Percentiles rank a stretch among this genome's conserved stretches.
phyloP scores from a whole-genome alignment of 2,888 invertebrate genomes.

The Tiliacea citrago region DNA sequence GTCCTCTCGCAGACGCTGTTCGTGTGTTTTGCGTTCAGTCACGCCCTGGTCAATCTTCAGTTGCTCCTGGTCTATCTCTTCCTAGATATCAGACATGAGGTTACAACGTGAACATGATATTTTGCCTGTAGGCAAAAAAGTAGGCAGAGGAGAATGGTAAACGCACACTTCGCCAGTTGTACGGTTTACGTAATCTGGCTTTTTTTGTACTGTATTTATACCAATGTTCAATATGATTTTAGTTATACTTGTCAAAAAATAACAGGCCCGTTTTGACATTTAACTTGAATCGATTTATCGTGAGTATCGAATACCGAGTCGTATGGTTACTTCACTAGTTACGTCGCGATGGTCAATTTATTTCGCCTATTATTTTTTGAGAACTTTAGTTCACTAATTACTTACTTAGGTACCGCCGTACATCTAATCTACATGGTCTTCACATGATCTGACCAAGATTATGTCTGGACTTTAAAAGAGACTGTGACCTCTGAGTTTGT shows the following conservation, averaged over 20 bases:
- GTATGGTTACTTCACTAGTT: no score
- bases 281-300: no score
- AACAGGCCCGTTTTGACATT: no score
- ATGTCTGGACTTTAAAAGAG: no score
- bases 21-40: conserved; percentile 72
- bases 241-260: not conserved
- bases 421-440: no score
- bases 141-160: not conserved
- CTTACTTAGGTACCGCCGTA: no score
- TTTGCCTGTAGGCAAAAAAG: not conserved
- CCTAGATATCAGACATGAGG: conserved; percentile 70
- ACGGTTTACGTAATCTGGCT: not conserved
- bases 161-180: not conserved
- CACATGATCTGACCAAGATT: no score
- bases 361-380: no score
- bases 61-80: conserved; percentile 86
- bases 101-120: conserved; percentile 3
- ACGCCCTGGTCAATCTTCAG: conserved; percentile 82
- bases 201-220: not conserved
- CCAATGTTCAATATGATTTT: not conserved
- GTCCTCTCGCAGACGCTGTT: conserved; percentile 83
- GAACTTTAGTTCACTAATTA: no score
- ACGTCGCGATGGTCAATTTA: no score
- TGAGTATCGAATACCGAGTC: no score
- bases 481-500: no score